Evolutionary conservation across 2,113 vertebrate species (phyloP).

Genomic region (Cromileptes altivelis): DNA sequence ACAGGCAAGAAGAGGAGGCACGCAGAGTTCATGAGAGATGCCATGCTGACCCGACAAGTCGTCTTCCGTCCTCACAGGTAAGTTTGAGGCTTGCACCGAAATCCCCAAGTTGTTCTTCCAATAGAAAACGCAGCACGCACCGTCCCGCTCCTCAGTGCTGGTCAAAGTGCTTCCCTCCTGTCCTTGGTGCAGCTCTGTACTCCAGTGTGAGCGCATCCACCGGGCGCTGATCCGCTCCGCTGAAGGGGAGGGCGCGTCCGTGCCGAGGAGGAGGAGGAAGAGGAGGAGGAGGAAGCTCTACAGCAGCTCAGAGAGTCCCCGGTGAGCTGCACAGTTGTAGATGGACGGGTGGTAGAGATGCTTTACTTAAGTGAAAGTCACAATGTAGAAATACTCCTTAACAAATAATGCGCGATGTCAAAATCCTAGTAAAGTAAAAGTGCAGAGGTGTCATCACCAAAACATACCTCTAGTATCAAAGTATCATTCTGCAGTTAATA

Average conservation of each 20-base stretch:
- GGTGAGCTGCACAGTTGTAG: slow-evolving; percentile 1
- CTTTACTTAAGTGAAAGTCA: neutral
- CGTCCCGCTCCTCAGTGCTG: slow-evolving; percentile 21
- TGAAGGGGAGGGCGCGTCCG: slow-evolving; percentile 70
- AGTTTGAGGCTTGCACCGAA: slow-evolving; percentile 18
- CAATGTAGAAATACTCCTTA: neutral
- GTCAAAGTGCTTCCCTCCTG: slow-evolving; percentile 40
- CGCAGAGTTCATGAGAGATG: slow-evolving; percentile 73
- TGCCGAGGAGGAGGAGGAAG: slow-evolving; percentile 27
- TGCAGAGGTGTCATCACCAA: neutral
- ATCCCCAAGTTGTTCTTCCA: neutral
- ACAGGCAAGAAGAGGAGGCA: slow-evolving; percentile 84
- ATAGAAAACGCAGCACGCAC: neutral
- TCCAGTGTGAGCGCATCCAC: slow-evolving; percentile 65
- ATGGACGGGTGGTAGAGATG: neutral
- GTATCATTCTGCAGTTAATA: neutral
- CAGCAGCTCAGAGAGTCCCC: slow-evolving; percentile 16
- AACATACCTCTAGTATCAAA: neutral
- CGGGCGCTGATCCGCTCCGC: slow-evolving; percentile 49
- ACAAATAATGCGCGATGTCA: neutral
- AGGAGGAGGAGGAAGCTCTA: slow-evolving; percentile 9
- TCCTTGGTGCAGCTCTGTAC: slow-evolving; percentile 46
- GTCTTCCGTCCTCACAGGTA: slow-evolving; percentile 17
- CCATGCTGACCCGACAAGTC: slow-evolving; percentile 73
- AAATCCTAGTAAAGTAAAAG: neutral